Base-by-base conservation (phyloP, 2,113 vertebrate genomes). In the Canis aureus region DNA sequence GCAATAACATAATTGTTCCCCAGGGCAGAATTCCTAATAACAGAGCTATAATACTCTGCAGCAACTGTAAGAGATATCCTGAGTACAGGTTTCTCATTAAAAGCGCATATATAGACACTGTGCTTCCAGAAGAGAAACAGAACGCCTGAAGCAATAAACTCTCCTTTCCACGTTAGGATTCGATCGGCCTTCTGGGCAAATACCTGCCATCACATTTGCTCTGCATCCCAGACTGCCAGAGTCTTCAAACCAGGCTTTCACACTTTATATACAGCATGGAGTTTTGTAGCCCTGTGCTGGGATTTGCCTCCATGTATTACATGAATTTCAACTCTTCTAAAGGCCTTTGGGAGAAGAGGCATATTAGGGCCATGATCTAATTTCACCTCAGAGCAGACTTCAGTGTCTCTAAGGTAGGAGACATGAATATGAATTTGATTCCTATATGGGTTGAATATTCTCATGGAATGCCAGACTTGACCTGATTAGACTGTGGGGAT, bases 1-100 rank as follows among this genome's bases (percentile, higher is more conserved):
- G 98, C 98, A 98, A 98, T 97, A 98, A 98, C 97, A 95, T 98
- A 99, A 99, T 98, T 98, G 98, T 94, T 98, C 98, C 98, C 98
- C 95, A 97, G 98, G 98, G 98, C 98, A 96, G 98, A 97, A 98
- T 98, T 97, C 92, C 98, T 98, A 98, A 98, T 98, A 98, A 98
- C 96, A 91, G 95, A 96, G 97, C 96, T 91, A 91, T 92, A 92
- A 67, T 97, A 97, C 67, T 98, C 96, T 95, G 96, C 97, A 85
- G 93, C 97, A 97, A 88, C 97, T 95, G 96, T 73, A 96, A 89
- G 91, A 97, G 96, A 98, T 93, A 95, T 91, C 98, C 98, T 82
- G 89, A 96, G 98, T 98, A 98, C 97, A 97, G 20, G 96, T 83
- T 98, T 97, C 95, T 98, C 98, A 98, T 98, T 98, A 98, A 96